A percentile compares a stretch with the other conserved stretches of the same genome.
phyloP scores from a whole-genome alignment of 2,888 invertebrate species.

The Anarsia innoxiella region DNA sequence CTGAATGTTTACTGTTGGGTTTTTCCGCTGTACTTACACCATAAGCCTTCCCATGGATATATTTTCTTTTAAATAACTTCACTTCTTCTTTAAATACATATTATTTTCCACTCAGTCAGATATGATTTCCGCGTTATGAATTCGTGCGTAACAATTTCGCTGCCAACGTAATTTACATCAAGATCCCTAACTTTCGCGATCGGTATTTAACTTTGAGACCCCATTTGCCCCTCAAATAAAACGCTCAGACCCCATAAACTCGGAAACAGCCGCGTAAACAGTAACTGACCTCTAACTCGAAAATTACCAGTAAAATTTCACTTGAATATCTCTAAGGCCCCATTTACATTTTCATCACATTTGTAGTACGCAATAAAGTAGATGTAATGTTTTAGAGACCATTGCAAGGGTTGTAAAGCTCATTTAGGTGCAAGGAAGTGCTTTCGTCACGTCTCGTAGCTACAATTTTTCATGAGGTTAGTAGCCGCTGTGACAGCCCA shows the following conservation, averaged over 20 bases:
- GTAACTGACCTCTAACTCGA: constrained; percentile 35
- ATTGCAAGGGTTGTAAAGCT: constrained; percentile 50
- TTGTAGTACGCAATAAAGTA: constrained; percentile 47
- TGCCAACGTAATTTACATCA: no score
- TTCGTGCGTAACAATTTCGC: no score
- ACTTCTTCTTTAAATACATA: no score
- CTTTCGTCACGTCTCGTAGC: constrained; percentile 14
- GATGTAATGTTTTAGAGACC: constrained; percentile 48
- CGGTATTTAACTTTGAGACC: no score
- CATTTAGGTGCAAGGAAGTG: constrained; percentile 32
- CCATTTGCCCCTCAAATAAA: no score
- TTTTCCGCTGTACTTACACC: no score
- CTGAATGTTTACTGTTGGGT: no score
- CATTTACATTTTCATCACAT: constrained; percentile 59
- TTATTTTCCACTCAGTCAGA: no score
- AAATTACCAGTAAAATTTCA: constrained; percentile 34
- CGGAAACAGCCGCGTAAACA: constrained; percentile 8
- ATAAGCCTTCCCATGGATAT: no score
- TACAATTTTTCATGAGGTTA: constrained; percentile 14
- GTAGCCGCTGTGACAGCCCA: background rate
- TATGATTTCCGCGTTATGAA: no score
- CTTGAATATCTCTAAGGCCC: constrained; percentile 31
- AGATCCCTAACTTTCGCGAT: no score
- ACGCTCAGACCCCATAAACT: constrained; percentile 2
- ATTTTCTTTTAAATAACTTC: no score